These are phyloP conservation scores for Furnarius figulus DNA, from an alignment of 2,113 vertebrate species.

Conservation along the genomic window DNA sequence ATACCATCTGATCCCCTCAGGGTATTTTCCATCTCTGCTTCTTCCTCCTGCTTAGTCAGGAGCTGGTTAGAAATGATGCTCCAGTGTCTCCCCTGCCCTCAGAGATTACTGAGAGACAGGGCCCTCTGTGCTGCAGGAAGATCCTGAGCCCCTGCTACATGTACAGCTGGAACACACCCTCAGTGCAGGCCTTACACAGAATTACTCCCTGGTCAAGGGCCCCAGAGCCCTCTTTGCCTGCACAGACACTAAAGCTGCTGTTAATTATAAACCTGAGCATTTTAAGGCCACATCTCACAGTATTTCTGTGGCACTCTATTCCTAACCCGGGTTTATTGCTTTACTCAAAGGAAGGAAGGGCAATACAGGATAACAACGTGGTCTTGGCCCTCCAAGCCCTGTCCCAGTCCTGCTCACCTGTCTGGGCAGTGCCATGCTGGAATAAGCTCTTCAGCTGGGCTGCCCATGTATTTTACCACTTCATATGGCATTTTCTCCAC, in stretches of 20 bases:
- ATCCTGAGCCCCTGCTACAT: not conserved
- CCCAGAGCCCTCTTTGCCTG: constrained; percentile 28
- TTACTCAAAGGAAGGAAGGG: not conserved
- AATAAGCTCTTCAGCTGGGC: not conserved
- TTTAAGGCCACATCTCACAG: not conserved
- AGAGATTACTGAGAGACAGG: not conserved
- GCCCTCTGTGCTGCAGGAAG: not conserved
- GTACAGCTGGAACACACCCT: not conserved
- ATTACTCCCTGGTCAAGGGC: not conserved
- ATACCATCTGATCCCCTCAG: not conserved
- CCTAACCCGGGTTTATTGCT: not conserved
- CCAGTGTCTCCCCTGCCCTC: not conserved
- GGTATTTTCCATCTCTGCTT: constrained; percentile 1
- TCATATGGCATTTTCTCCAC: not conserved
- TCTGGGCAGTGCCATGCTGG: fast-evolving
- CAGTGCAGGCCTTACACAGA: not conserved
- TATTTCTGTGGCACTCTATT: not conserved
- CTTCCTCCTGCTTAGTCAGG: not conserved
- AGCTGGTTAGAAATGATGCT: not conserved
- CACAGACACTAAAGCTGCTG: not conserved
- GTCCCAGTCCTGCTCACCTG: fast-evolving
- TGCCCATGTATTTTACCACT: fast-evolving
- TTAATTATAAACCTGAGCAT: constrained; percentile 29
- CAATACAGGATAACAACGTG: not conserved
- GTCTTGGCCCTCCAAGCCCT: not conserved